These are phyloP conservation scores for Eucidaris tribuloides DNA, from an alignment of 35 echinoderm and acorn worm genomes.

Conservation along the genomic window DNA sequence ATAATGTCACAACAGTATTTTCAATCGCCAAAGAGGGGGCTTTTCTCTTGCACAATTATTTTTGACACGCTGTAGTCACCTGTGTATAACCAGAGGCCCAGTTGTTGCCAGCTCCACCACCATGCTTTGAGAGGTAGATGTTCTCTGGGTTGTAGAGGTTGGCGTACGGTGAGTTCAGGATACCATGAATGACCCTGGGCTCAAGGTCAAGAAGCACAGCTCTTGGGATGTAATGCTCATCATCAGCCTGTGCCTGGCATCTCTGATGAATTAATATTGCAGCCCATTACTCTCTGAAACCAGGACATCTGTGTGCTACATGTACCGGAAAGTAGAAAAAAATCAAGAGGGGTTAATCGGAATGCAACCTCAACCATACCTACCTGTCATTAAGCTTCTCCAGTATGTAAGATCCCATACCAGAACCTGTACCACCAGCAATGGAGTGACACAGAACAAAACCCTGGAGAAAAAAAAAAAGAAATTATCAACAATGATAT, in stretches of 20 bases:
- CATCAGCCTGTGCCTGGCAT: conserved; percentile 97
- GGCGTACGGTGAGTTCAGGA: conserved; percentile 87
- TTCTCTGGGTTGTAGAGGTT: conserved; percentile 99
- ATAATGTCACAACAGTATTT: no score
- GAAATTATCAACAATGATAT: no score
- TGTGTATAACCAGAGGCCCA: conserved; percentile 94
- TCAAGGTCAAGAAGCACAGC: conserved; percentile 93
- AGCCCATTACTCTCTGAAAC: no score
- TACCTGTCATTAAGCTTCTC: conserved; percentile 98
- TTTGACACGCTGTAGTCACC: no score
- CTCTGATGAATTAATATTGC: no score
- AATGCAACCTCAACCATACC: no score
- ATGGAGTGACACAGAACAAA: conserved; percentile 98
- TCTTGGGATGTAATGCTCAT: conserved; percentile 96
- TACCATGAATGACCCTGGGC: conserved; percentile 93
- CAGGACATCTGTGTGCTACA: no score
- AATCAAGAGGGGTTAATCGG: no score
- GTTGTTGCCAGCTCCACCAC: conserved; percentile 94
- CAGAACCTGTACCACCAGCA: conserved; percentile 96
- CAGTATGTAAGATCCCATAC: conserved; percentile 96
- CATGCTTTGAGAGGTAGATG: conserved; percentile 95
- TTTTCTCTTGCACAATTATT: no score
- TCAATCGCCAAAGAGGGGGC: no score
- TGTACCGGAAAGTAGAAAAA: no score
- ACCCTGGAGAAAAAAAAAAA: conserved; percentile 48